A percentile compares a stretch with the other conserved stretches of the same genome.
These are phyloP conservation scores for Agonopterix heracliana DNA, from an alignment of 2,888 invertebrate genomes.

Conservation along the genomic window DNA sequence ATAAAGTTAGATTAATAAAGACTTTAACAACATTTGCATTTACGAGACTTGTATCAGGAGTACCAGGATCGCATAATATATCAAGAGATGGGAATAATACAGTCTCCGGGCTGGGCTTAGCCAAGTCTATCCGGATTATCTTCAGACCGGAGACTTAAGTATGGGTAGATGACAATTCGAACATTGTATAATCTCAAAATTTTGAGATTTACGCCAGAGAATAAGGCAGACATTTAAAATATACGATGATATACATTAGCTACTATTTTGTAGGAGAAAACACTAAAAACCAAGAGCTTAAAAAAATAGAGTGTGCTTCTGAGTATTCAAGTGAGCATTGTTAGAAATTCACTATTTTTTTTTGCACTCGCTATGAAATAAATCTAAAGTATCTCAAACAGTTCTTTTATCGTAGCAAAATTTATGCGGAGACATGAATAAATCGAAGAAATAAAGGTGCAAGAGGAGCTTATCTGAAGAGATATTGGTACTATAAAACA, in stretches of 20 bases:
- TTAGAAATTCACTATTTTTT: neutral
- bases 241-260: too few relatives aligned
- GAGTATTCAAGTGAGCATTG: neutral
- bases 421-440: slow-evolving; percentile 69
- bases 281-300: neutral
- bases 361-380: neutral
- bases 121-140: slow-evolving; percentile 29
- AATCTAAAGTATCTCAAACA: slow-evolving; percentile 13
- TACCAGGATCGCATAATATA: slow-evolving; percentile 4
- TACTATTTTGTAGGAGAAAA: neutral
- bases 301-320: neutral
- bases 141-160: slow-evolving; percentile 13
- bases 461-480: slow-evolving; percentile 57
- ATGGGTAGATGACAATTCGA: slow-evolving; percentile 11
- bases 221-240: too few relatives aligned
- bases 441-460: slow-evolving; percentile 61
- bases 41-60: too few relatives aligned
- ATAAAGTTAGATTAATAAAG: neutral
- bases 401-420: slow-evolving; percentile 35
- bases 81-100: slow-evolving; percentile 10
- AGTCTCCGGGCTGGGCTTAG: slow-evolving; percentile 19
- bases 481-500: slow-evolving; percentile 64
- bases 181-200: neutral
- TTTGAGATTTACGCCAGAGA: too few relatives aligned
- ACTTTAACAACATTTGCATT: too few relatives aligned